Percentiles rank a stretch among this genome's conserved stretches.
Evolutionary conservation across 2,113 vertebrate genomes (phyloP).

Genomic region (Bubo scandiacus): DNA sequence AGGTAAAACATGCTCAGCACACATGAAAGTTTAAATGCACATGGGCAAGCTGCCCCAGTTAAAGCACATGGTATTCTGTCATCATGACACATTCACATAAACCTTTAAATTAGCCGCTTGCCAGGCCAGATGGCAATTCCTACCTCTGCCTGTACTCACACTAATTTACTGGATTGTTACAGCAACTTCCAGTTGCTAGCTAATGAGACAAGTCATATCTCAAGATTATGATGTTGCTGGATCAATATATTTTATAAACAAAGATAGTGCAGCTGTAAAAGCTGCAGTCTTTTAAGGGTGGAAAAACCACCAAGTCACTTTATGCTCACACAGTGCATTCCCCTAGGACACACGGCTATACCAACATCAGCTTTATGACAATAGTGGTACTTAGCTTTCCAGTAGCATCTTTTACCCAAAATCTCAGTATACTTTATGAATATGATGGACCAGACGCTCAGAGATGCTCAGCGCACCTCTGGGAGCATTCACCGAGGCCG

Average conservation of each 20-base stretch:
- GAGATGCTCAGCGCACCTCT: neutral
- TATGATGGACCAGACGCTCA: neutral
- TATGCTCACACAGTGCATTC: neutral
- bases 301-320: neutral
- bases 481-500: neutral
- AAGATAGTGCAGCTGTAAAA: neutral
- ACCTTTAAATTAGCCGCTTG: neutral
- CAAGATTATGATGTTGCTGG: neutral
- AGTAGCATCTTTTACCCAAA: neutral
- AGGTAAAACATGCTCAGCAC: neutral
- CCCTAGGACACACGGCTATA: neutral
- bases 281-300: neutral
- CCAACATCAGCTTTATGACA: neutral
- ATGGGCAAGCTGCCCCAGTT: fast-evolving
- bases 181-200: neutral
- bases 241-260: neutral
- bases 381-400: neutral
- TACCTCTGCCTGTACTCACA: neutral
- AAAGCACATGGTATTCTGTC: neutral
- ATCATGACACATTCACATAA: neutral
- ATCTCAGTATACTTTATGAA: neutral
- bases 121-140: neutral
- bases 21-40: neutral
- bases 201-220: neutral
- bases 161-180: neutral